These are phyloP conservation scores for Leptobrachium ailaonicum DNA, from an alignment of 2,113 vertebrate genomes.

Conservation along the genomic window DNA sequence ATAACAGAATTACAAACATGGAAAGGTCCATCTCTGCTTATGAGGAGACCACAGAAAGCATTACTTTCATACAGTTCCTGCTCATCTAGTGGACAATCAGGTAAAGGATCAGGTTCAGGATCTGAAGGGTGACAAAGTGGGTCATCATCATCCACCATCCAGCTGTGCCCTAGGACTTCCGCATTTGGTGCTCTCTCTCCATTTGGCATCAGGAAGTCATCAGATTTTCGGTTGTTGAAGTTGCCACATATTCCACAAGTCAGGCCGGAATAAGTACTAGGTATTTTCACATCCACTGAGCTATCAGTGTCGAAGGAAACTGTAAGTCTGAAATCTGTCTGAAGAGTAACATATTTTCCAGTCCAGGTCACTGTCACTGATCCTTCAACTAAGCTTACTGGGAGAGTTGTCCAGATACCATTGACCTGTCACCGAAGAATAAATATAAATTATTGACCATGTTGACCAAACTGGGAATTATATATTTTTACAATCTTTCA, in stretches of 20 bases:
- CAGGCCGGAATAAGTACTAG: conserved; percentile 58
- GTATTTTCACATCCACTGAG: conserved; percentile 60
- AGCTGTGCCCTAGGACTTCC: conserved; percentile 56
- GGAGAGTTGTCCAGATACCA: conserved; percentile 70
- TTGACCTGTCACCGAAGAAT: conserved; percentile 62
- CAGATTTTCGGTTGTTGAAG: conserved; percentile 60
- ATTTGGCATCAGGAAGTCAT: conserved; percentile 59
- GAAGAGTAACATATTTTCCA: conserved; percentile 55
- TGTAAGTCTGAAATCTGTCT: conserved; percentile 60
- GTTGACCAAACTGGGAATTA: not conserved
- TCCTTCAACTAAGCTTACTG: conserved; percentile 56
- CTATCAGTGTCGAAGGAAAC: conserved; percentile 61
- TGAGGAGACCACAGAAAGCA: conserved; percentile 64
- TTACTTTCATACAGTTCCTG: conserved; percentile 57
- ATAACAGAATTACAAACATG: conserved; percentile 60
- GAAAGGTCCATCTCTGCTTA: conserved; percentile 63
- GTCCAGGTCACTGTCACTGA: conserved; percentile 55
- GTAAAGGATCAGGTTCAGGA: not conserved
- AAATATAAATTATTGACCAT: not conserved
- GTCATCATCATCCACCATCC: conserved; percentile 49
- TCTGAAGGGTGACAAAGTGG: conserved; percentile 20
- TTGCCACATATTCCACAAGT: conserved; percentile 74
- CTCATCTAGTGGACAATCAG: conserved; percentile 38
- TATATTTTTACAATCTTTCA: not conserved
- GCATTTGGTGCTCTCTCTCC: conserved; percentile 39